These are phyloP conservation scores for Ceratotherium simum DNA, from an alignment of 2,113 vertebrate species.

Conservation along the genomic window DNA sequence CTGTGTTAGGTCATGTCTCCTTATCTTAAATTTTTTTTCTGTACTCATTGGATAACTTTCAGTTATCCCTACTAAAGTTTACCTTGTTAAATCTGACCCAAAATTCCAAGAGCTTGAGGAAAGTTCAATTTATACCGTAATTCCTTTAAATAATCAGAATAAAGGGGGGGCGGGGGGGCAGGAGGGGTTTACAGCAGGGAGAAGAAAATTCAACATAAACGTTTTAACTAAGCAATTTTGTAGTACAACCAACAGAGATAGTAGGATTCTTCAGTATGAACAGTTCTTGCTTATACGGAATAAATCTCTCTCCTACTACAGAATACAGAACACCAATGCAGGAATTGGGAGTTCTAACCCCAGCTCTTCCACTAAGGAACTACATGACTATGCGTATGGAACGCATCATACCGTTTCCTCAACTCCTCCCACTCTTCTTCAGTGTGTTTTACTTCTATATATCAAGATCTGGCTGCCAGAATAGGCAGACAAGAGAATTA, in stretches of 20 bases:
- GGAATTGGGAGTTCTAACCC: background rate
- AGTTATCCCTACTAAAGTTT: conserved; percentile 34
- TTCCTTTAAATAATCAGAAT: conserved; percentile 22
- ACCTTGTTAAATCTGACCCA: conserved; percentile 36
- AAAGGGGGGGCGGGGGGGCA: too few species aligned
- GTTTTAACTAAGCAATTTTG: background rate
- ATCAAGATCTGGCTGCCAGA: background rate
- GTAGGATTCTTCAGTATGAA: background rate
- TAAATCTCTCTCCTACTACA: background rate
- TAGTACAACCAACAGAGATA: background rate
- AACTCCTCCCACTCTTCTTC: background rate
- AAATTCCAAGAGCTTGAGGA: background rate
- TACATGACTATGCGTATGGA: background rate
- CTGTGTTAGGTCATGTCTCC: background rate
- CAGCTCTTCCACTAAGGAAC: background rate
- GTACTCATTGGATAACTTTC: background rate
- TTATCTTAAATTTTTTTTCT: background rate
- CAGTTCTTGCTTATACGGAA: background rate
- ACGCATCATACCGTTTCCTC: background rate
- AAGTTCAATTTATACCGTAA: conserved; percentile 19
- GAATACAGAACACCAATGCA: background rate
- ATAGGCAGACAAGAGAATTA: background rate
- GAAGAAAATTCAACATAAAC: background rate
- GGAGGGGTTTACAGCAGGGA: background rate
- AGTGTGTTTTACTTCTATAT: conserved; percentile 30